Percentiles rank a stretch among this genome's conserved stretches.
phyloP scores from a whole-genome alignment of 2,113 vertebrate species.

The Malurus alboscapulatus region DNA sequence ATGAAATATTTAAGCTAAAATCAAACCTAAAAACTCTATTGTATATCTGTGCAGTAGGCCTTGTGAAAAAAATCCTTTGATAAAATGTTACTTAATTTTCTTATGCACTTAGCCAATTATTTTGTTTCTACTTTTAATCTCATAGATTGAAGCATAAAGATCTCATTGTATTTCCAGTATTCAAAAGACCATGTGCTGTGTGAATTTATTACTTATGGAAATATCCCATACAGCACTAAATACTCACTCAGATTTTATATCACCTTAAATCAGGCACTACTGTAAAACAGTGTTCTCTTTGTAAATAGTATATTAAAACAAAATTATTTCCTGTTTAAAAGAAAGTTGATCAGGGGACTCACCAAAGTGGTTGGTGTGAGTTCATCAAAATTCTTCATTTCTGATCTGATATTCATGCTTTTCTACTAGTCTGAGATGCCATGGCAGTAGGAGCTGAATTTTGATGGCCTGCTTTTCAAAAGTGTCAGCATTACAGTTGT shows the following conservation, averaged over 20 bases:
- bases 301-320: background rate
- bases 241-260: background rate
- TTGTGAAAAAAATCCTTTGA: background rate
- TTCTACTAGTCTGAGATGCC: background rate
- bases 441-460: accelerated
- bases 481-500: background rate
- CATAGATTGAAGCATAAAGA: background rate
- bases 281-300: background rate
- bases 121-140: background rate
- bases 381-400: background rate
- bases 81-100: background rate
- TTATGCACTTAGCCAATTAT: background rate
- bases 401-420: background rate
- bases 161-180: background rate
- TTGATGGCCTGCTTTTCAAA: background rate
- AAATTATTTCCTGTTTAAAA: background rate
- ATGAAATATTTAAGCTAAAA: background rate
- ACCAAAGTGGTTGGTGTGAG: background rate
- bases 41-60: background rate
- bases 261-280: background rate
- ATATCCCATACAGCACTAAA: background rate
- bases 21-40: background rate
- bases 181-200: background rate
- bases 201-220: background rate
- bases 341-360: background rate